These are phyloP conservation scores for Zaprionus obscuricornis DNA, from an alignment of 2,888 invertebrate species.

Conservation along the genomic window DNA sequence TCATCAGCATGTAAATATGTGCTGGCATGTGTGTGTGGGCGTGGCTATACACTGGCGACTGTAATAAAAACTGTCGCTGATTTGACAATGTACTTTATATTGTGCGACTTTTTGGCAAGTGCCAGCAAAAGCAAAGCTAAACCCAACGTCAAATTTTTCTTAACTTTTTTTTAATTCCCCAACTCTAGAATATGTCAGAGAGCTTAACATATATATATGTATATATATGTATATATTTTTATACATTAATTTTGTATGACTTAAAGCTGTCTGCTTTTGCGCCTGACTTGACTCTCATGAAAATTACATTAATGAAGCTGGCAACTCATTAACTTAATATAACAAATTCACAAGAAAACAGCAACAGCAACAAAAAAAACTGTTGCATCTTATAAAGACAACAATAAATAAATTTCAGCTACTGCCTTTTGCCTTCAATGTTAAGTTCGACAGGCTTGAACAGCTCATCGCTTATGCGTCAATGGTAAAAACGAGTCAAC, in stretches of 20 bases:
- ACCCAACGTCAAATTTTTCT: not conserved
- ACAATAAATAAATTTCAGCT: no score
- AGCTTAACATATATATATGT: constrained; percentile 49
- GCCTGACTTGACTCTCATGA: constrained; percentile 31
- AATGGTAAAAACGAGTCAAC: constrained; percentile 56
- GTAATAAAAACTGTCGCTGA: constrained; percentile 78
- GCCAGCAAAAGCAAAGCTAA: constrained; percentile 17
- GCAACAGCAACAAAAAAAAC: constrained; percentile 14
- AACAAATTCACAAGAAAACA: constrained; percentile 17
- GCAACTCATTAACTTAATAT: constrained; percentile 44
- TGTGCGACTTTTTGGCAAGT: constrained; percentile 31
- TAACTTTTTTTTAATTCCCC: not conserved
- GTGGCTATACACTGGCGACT: constrained; percentile 29
- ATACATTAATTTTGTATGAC: constrained; percentile 64
- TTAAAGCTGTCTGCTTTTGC: constrained; percentile 45
- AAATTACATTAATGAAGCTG: constrained; percentile 47
- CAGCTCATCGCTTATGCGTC: constrained; percentile 55
- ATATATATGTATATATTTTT: no score
- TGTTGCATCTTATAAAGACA: constrained; percentile 19
- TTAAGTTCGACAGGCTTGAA: no score
- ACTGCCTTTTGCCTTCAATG: not conserved
- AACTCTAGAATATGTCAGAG: not conserved
- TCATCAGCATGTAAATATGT: constrained; percentile 65
- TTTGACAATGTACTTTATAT: constrained; percentile 74
- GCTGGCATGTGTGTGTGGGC: constrained; percentile 6